These are phyloP conservation scores for Macaca mulatta DNA, from an alignment of 2,113 vertebrate species.

Conservation along the genomic window DNA sequence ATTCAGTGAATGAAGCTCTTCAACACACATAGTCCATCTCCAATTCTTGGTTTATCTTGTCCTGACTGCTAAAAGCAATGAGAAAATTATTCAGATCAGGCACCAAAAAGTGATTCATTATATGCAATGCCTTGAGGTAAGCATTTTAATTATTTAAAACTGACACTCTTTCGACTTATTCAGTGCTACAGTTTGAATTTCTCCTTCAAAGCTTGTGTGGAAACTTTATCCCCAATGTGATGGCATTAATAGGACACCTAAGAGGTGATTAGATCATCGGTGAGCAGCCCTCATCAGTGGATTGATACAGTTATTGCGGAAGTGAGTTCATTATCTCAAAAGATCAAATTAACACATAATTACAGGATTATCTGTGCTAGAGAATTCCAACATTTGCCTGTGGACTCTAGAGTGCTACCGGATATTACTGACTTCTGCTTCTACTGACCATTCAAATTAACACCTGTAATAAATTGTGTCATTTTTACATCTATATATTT, in stretches of 20 bases:
- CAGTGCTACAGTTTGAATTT: neutral
- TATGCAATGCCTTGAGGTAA: neutral
- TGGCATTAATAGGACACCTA: neutral
- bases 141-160: neutral
- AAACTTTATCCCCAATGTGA: neutral
- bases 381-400: neutral
- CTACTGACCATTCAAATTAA: neutral
- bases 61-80: neutral
- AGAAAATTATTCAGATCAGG: neutral
- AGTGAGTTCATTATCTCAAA: neutral
- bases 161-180: neutral
- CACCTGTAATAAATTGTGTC: neutral
- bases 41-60: neutral
- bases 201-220: neutral
- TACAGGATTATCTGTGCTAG: neutral
- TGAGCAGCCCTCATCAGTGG: neutral
- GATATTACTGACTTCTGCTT: neutral
- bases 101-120: neutral
- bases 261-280: neutral
- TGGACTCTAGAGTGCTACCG: neutral
- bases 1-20: neutral
- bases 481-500: neutral
- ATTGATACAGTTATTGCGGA: neutral
- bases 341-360: neutral
- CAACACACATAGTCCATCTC: neutral